Percentiles rank a stretch among this genome's conserved stretches.
phyloP scores from a whole-genome alignment of 2,113 vertebrate genomes.

The Phoxinus phoxinus region DNA sequence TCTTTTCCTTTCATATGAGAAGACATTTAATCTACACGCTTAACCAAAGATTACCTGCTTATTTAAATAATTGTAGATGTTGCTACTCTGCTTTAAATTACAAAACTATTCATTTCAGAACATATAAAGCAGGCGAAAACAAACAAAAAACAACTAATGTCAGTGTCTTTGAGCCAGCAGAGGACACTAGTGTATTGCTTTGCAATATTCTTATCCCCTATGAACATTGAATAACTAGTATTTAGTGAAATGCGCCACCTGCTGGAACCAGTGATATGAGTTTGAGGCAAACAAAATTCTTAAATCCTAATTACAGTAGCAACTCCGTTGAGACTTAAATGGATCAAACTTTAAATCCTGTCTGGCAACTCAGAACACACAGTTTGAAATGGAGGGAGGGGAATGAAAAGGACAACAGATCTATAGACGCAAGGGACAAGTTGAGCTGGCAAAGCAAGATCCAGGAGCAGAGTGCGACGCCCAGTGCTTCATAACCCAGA shows the following conservation, averaged over 20 bases:
- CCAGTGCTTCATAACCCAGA: background rate
- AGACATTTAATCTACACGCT: background rate
- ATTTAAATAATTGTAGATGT: background rate
- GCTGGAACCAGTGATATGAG: background rate
- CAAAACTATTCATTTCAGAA: background rate
- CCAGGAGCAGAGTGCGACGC: background rate
- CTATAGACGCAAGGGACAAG: background rate
- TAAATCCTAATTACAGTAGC: conserved; percentile 39
- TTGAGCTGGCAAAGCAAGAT: background rate
- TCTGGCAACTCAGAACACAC: conserved; percentile 16
- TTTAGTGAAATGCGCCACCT: conserved; percentile 24
- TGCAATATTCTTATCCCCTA: background rate
- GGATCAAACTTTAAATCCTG: conserved; percentile 14
- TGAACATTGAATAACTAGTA: background rate
- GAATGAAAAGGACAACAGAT: conserved; percentile 16
- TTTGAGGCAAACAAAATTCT: background rate
- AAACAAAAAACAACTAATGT: background rate
- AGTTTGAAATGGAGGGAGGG: conserved; percentile 14
- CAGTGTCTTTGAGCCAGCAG: conserved; percentile 15
- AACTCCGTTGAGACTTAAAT: conserved; percentile 25
- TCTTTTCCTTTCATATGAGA: background rate
- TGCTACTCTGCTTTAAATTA: background rate
- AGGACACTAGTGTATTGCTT: conserved; percentile 42
- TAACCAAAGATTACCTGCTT: background rate
- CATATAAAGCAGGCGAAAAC: background rate